phyloP scores from a whole-genome alignment of 1,140 invertebrate species.

The Drosophila nigromelanica region DNA sequence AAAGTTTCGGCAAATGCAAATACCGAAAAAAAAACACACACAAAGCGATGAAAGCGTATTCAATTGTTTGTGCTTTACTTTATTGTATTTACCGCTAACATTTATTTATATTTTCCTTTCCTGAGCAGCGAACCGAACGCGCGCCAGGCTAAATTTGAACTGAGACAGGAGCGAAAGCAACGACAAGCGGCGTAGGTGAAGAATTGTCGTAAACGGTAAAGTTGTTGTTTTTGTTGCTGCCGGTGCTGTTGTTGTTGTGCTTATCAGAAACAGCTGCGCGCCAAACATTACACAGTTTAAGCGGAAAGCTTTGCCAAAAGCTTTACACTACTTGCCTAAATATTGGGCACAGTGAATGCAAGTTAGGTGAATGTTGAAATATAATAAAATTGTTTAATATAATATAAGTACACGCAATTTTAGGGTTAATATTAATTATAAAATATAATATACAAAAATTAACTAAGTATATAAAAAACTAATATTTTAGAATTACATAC shows the following conservation, averaged over 20 bases:
- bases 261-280: slow-evolving; percentile 49
- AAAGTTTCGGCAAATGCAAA: slow-evolving; percentile 20
- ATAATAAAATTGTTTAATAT: too few relatives aligned
- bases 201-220: slow-evolving; percentile 5
- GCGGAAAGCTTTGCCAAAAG: slow-evolving; percentile 23
- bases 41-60: background rate
- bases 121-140: slow-evolving; percentile 60
- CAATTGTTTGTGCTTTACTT: slow-evolving; percentile 4
- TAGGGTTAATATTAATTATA: too few relatives aligned
- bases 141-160: slow-evolving; percentile 71
- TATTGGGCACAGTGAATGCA: slow-evolving; percentile 1
- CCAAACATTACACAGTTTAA: slow-evolving; percentile 18
- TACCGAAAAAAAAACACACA: slow-evolving; percentile 8
- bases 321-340: slow-evolving; percentile 27
- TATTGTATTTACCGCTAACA: slow-evolving; percentile 10
- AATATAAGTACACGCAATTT: too few relatives aligned
- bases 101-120: slow-evolving; percentile 24
- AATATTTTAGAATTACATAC: too few relatives aligned
- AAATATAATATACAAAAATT: too few relatives aligned
- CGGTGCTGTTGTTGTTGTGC: slow-evolving; percentile 27
- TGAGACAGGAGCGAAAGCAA: slow-evolving; percentile 45
- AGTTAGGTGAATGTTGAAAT: too few relatives aligned
- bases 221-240: slow-evolving; percentile 7
- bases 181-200: slow-evolving; percentile 21
- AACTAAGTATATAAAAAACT: too few relatives aligned